Evolutionary conservation across 2,888 invertebrate species (phyloP), one percentile per base, ranked within the genome.

Genomic region (Andrena flavipes): DNA sequence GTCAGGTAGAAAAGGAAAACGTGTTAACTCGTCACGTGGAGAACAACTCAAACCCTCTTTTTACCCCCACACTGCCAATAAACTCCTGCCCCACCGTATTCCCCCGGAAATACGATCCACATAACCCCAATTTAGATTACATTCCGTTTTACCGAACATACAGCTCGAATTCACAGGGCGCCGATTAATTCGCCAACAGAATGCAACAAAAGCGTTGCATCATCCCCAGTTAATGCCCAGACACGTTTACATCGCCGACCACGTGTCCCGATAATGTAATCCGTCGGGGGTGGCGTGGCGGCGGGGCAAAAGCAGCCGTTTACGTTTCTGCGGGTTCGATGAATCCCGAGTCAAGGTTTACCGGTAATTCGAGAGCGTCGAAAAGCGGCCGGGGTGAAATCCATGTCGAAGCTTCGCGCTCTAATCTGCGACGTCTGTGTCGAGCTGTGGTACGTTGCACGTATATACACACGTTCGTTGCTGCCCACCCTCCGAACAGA

Each of bases 281-380:
- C 69, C 33, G n/a, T 54, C 64, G 72, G 16, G 63, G 68, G 23
- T 30, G 68, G 23, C 35, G 68, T n/a, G 23, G 30, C 42, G 62
- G 74, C 76, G 67, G 76, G 65, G 54, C 62, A 56, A 26, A 72
- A 81, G 65, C 74, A 81, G 48, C 63, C 79, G 71, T 84, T 80
- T 74, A 83, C 78, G 82, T 63, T 69, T 78, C 77, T 74, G 68
- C 63, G 85, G 69, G 80, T 86, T 84, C 78, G 83, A 87, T 85
- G 87, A 87, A 89, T 88, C 83, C 79, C 68, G 78, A 86, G 85
- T 82, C 84, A 84, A 78, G 84, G 87, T 88, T 87, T 84, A 77
- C 76, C 62, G 75, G 87, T 84, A 88, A 88, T 85, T 82, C 82
- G 86, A 85, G 85, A 86, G 76, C 65, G 73, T 60, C 69, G 77